Conservation (phyloP, 2,113 vertebrate genomes). For the Crotophaga sulcirostris region DNA sequence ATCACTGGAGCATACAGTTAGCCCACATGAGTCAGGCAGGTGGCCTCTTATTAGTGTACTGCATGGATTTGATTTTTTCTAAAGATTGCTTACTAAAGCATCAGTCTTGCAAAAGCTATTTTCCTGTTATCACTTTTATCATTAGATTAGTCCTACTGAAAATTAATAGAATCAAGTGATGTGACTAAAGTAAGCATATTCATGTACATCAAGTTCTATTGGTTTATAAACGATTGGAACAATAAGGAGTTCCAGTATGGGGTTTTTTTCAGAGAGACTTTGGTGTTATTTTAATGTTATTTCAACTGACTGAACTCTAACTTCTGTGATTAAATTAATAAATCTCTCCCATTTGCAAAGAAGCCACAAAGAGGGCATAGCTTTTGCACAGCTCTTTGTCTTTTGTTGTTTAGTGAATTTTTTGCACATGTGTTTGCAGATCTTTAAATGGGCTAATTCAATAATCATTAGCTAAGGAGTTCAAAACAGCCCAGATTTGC, state of each 20-base stretch:
- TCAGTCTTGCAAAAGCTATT: neutral
- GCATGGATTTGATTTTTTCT: neutral
- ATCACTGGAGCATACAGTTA: neutral
- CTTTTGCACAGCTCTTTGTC: neutral
- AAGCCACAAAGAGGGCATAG: neutral
- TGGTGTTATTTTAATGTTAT: neutral
- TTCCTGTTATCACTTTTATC: neutral
- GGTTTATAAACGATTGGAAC: neutral
- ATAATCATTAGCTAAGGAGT: neutral
- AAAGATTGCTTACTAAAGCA: neutral
- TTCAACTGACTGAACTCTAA: neutral
- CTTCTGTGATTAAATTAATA: neutral
- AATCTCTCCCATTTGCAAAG: neutral
- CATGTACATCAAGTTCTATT: neutral
- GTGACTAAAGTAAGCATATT: neutral
- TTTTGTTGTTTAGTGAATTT: neutral
- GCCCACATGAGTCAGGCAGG: neutral
- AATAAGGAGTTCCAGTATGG: neutral
- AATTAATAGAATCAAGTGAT: neutral
- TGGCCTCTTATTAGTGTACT: neutral
- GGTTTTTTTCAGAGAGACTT: neutral
- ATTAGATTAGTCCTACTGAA: neutral
- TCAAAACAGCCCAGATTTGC: neutral
- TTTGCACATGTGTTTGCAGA: neutral
- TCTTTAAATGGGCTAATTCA: neutral